Base-by-base conservation (phyloP, 2,113 vertebrate genomes). In the Nannospalax galili region DNA sequence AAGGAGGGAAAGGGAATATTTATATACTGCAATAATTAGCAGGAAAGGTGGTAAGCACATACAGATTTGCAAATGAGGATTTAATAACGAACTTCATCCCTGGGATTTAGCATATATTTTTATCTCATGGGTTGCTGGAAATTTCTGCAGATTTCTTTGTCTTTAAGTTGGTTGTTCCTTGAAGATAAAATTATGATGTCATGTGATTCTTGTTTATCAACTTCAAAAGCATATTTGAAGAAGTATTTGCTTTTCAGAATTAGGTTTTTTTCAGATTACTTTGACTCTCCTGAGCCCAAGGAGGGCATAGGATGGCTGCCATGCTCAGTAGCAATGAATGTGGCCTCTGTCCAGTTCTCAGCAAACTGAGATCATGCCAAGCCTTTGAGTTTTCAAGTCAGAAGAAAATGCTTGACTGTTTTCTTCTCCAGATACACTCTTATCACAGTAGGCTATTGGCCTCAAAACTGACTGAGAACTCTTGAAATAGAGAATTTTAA, bases 11-110 rank as follows among this genome's bases (percentile, higher is more conserved):
- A 37, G 82, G 58, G 95, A 95, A 86, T 80, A 3, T 81, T 96
- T 95, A 82, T 65, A 92, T 89, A 88, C 92, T 73, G 79, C 84
- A 70, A 6, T 94, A 15, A 8, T 94, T 95, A 95, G 93, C 78
- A 78, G 93, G 24, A 95, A 56, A n/a, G 58, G 56, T 77, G 96
- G 94, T 30, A 94, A 94, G 16, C 75, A 79, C 92, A 70, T 6
- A 58, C 75, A 96, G 56, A 96, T 95, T 91, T 92, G 56, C 62
- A 96, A 92, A 97, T 91, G 70, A 86, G 80, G 95, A 84, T 88
- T 95, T 87, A 96, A 97, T 81, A 94, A 30, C 81, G 95, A 84
- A 70, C 52, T 95, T 93, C n/a, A 48, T 85, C 42, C 42, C 1
- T 64, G 72, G 32, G 8, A 30, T 95, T 93, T 42, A 0, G 74